These are phyloP conservation scores for Corythornis madagascariensis DNA, from an alignment of 2,113 vertebrate genomes.

Conservation along the genomic window DNA sequence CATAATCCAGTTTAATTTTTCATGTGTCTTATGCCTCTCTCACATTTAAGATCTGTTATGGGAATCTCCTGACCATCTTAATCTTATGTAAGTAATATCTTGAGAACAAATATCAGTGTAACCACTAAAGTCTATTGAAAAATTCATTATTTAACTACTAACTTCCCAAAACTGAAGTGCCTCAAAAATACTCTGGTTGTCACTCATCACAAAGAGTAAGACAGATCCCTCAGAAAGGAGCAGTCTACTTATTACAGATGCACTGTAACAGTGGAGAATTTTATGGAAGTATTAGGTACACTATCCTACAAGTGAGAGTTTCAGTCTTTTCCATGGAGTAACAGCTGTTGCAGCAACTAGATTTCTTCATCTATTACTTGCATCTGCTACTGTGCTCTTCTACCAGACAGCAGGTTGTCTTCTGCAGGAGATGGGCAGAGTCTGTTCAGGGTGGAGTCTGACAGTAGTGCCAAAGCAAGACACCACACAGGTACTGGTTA, in stretches of 20 bases:
- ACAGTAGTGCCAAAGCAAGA: neutral
- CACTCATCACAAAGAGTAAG: neutral
- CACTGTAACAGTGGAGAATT: neutral
- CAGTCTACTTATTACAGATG: neutral
- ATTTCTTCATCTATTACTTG: neutral
- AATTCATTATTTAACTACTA: neutral
- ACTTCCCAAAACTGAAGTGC: neutral
- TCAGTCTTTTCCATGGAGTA: neutral
- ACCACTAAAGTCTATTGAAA: neutral
- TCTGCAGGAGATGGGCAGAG: neutral
- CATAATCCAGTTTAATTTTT: neutral
- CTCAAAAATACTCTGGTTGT: neutral
- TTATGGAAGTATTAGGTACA: neutral
- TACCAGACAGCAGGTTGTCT: neutral
- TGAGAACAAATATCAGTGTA: neutral
- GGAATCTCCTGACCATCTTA: neutral
- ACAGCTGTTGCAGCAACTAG: neutral
- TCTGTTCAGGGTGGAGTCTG: neutral
- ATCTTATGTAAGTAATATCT: neutral
- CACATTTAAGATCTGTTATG: neutral
- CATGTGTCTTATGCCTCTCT: neutral
- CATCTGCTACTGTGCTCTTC: neutral
- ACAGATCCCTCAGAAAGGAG: neutral
- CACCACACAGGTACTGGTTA: neutral
- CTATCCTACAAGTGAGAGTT: neutral